Conservation (phyloP, 2,113 vertebrate genomes). For the Zingel zingel region DNA sequence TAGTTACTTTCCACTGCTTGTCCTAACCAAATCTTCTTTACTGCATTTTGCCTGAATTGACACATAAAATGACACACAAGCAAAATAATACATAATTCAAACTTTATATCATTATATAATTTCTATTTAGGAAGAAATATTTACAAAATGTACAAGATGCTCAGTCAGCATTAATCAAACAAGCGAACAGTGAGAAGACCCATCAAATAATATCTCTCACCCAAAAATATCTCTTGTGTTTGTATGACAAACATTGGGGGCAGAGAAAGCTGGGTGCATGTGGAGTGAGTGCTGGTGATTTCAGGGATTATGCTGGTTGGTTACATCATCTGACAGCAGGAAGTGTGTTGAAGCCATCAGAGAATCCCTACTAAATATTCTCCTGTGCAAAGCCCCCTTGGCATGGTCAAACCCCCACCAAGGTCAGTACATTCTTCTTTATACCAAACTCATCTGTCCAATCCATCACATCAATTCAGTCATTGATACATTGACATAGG, state of each 20-base stretch:
- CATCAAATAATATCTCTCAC: conserved; percentile 68
- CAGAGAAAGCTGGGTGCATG: conserved; percentile 59
- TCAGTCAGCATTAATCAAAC: conserved; percentile 78
- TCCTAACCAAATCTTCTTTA: neutral
- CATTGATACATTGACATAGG: conserved; percentile 54
- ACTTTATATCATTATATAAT: conserved; percentile 81
- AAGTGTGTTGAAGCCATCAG: conserved; percentile 53
- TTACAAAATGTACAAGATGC: conserved; percentile 86
- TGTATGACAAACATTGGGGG: conserved; percentile 82
- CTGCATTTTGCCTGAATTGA: neutral
- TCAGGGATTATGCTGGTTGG: conserved; percentile 74
- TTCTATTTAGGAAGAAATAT: conserved; percentile 80
- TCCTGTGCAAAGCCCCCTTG: conserved; percentile 54
- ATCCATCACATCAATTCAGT: conserved; percentile 56
- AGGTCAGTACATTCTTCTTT: conserved; percentile 71
- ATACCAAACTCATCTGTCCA: conserved; percentile 45
- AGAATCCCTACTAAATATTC: conserved; percentile 46
- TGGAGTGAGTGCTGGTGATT: conserved; percentile 77
- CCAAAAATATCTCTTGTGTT: conserved; percentile 72
- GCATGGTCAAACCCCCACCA: conserved; percentile 52
- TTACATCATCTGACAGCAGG: conserved; percentile 62
- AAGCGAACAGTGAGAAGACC: conserved; percentile 71
- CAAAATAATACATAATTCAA: conserved; percentile 67
- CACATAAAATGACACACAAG: conserved; percentile 45
- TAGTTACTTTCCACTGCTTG: neutral